Evolutionary conservation across 2,113 vertebrate species (phyloP), one percentile per base, ranked within the genome.

Genomic region (Nerophis lumbriciformis): DNA sequence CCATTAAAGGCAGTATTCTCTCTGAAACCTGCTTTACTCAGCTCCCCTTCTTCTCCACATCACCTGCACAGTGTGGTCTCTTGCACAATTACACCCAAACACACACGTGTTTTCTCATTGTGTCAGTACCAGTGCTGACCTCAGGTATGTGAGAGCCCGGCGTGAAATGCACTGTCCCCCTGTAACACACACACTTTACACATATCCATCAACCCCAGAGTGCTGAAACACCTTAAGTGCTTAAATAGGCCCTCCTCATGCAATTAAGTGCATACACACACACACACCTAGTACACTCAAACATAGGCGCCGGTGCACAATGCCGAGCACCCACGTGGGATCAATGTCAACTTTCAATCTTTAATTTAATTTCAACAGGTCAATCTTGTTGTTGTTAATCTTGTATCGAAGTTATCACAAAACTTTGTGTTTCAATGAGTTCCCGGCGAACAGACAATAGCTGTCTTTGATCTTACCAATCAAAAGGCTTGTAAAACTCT

Each of bases 101-200:
- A 60, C 35, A 53, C 47, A 61, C 75, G 79, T 59, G 69, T 68
- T 82, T 77, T 83, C 81, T 78, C 69, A 65, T 65, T 80, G 80
- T 72, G 68, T 78, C 77, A 71, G 71, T 61, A 80, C 71, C 80
- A 69, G 68, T 81, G 72, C 82, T 85, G 81, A 85, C 76, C 78
- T 84, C 76, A 81, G 79, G 69, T 83, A 83, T 81, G 72, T 59
- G 50, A 68, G 76, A 78, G 76, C 76, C 71, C 65, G 68, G 70
- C 54, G 45, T 81, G 75, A 82, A 80, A 77, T 77, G 77, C 69
- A 71, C 65, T 77, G 61, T 73, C 65, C 67, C 55, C 62, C 54
- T 62, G 53, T 35, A 21, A 45, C 28, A 47, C 19, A 13, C 62
- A 39, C 66, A 50, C 63, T 39, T 48, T 36, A 59, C 57, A 21